Evolutionary conservation across 2,888 invertebrate genomes (phyloP), one percentile per base, ranked within the genome.

Genomic region (Tinea semifulvella): DNA sequence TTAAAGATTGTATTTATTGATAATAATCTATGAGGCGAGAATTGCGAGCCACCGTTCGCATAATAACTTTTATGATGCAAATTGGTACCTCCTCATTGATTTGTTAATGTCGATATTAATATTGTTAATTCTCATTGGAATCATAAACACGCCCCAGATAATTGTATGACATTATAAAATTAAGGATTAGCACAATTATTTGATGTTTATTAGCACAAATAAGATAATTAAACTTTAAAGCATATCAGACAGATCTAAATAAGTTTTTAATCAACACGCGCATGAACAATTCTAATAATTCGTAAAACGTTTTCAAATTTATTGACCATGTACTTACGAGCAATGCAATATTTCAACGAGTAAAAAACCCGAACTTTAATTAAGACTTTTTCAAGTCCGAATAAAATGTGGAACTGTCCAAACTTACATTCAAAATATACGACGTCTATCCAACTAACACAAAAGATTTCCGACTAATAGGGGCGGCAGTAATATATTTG

Each of bases 1-100:
- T n/a, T 36, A 53, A 62, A 71, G 74, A 74, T 73, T 68, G 65
- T 65, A 76, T 73, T 73, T 72, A 50, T 54, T 61, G 75, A 75
- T 75, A 69, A 57, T 61, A 20, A 62, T 58, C 57, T 54, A 45
- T 42, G 54, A 56, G 55, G 56, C 63, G 61, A 61, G 64, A 63
- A 65, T 60, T 55, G 58, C 62, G 60, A 60, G 56, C 57, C 52
- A 40, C 40, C 14, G 40, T 40, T 13, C 22, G 22, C 58, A 58
- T 68, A 68, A 68, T 67, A 69, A 65, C 63, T 27, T 56, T 47
- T 50, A 53, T 58, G 63, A 65, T 65, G 65, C 68, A 73, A 72
- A 74, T 74, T 74, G 72, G 67, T 71, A 63, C 58, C 57, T 52
- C 57, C 56, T 65, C 65, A 71, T 68, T 69, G 71, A 74, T 75